Evolutionary conservation across 2,113 vertebrate species (phyloP), one percentile per base, ranked within the genome.

Genomic region (Physeter macrocephalus): DNA sequence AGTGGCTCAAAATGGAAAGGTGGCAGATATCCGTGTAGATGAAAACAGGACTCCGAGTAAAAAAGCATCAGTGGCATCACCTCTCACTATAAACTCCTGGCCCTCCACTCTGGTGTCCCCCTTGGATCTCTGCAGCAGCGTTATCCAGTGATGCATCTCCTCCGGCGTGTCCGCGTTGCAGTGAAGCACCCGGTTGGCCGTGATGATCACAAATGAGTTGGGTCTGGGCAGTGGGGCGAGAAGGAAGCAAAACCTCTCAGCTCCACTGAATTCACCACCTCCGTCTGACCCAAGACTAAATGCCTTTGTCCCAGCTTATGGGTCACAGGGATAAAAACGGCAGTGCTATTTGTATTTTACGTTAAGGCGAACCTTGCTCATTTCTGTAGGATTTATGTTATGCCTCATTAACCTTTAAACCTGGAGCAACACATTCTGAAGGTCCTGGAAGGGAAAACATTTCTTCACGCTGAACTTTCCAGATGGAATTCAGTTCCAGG

Each of bases 141-240:
- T 99, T 96, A 99, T 99, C 99, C 99, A 99, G 98, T 99, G 99
- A 96, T 99, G 99, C 99, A 99, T 99, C 98, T 99, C 99, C 97
- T 99, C 99, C 0, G 99, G 99, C 0, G 99, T 99, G 97, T 99
- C 99, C 0, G 99, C 99, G 82, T 99, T 99, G 97, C 99, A 99
- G 98, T 99, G 99, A 72, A 99, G 98, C 88, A 99, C 99, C 8
- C 99, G 99, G 98, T 99, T 99, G 46, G 99, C 99, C 2, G 99
- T 99, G 98, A 99, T 99, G 97, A 99, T 99, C 97, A 99, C 99
- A 74, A 99, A 99, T 0, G 99, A 99, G 98, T 99, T 99, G 0
- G 99, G 99, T 97, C 99, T 99, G 95, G 1, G 61, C 18, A 71
- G 78, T 82, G 5, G 81, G 31, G 97, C 62, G 89, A 31, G 9